These are phyloP conservation scores for Gisinianus flammeolus DNA, from an alignment of 2,888 invertebrate species.

Conservation along the genomic window DNA sequence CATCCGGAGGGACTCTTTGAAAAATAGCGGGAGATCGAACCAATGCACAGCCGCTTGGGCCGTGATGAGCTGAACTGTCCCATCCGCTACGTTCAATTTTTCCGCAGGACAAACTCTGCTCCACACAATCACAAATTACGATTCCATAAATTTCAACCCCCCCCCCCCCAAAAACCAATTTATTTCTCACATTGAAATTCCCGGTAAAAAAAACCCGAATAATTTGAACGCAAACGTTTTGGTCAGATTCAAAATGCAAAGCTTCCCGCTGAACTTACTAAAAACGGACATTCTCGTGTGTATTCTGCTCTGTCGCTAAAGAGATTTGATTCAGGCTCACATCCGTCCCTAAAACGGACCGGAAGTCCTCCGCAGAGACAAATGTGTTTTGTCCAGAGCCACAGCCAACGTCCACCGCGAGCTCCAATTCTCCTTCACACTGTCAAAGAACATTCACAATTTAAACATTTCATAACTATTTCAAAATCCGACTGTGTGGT, in stretches of 20 bases:
- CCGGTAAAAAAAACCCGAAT: background rate
- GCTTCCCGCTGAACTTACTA: slow-evolving; percentile 48
- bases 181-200: background rate
- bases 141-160: background rate
- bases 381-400: slow-evolving; percentile 64
- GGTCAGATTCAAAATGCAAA: slow-evolving; percentile 30
- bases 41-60: slow-evolving; percentile 41
- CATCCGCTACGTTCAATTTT: slow-evolving; percentile 19
- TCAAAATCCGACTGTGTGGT: background rate
- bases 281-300: slow-evolving; percentile 58
- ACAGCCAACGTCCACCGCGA: slow-evolving; percentile 65
- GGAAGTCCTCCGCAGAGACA: slow-evolving; percentile 62
- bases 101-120: slow-evolving; percentile 56
- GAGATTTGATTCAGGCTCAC: slow-evolving; percentile 62
- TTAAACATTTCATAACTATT: background rate
- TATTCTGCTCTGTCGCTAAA: slow-evolving; percentile 60
- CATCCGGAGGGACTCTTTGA: slow-evolving; percentile 31
- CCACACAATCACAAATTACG: slow-evolving; percentile 16
- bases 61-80: slow-evolving; percentile 35
- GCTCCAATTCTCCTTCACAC: slow-evolving; percentile 44
- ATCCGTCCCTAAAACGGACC: slow-evolving; percentile 63
- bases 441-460: slow-evolving; percentile 35
- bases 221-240: too few relatives aligned
- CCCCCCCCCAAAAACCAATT: too few relatives aligned
- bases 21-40: slow-evolving; percentile 43